These are phyloP conservation scores for Cinclus cinclus DNA, from an alignment of 2,113 vertebrate species.

Conservation along the genomic window DNA sequence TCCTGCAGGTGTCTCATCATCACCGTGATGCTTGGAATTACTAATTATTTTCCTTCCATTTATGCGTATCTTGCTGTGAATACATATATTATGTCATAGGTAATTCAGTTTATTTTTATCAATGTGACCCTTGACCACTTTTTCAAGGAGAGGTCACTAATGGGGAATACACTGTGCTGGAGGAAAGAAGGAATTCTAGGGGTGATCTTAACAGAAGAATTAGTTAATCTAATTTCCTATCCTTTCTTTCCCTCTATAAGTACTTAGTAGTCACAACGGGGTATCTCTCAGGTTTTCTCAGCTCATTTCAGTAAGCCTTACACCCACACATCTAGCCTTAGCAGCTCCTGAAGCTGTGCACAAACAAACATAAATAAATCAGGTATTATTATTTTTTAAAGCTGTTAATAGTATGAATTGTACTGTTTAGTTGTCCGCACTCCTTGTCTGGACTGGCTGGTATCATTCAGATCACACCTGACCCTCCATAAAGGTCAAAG, in stretches of 20 bases:
- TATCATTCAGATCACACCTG: background rate
- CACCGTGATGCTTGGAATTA: constrained; percentile 54
- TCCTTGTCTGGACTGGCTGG: background rate
- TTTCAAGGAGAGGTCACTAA: background rate
- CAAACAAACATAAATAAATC: background rate
- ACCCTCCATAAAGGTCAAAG: background rate
- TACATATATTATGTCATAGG: background rate
- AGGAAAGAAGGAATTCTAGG: background rate
- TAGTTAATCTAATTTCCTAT: background rate
- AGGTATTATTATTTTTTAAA: background rate
- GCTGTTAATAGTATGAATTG: background rate
- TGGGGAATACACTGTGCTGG: background rate
- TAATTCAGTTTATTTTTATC: constrained; percentile 40
- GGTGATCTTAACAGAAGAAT: background rate
- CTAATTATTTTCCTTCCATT: constrained; percentile 69
- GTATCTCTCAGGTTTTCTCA: background rate
- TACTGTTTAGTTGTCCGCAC: background rate
- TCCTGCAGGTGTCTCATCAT: constrained; percentile 77
- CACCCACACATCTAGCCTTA: background rate
- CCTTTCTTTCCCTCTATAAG: background rate
- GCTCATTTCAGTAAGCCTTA: background rate
- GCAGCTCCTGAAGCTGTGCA: background rate
- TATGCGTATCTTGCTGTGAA: constrained; percentile 33
- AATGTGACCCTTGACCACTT: background rate
- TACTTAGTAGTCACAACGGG: background rate